These are phyloP conservation scores for Genyomyrus donnyi DNA, from an alignment of 2,113 vertebrate species.

Conservation along the genomic window DNA sequence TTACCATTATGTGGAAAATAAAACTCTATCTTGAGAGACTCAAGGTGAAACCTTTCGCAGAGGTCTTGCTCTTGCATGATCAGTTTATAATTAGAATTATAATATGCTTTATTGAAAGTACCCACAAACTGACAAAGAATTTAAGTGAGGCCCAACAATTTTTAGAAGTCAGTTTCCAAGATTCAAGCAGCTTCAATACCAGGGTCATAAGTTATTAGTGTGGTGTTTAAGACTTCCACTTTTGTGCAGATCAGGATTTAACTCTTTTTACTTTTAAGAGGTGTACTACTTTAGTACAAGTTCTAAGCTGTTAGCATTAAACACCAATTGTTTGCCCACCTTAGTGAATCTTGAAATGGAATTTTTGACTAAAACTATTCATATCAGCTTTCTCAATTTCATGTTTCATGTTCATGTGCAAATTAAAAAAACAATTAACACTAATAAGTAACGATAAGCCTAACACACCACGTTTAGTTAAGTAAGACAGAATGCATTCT, in stretches of 20 bases:
- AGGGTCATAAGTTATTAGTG: not conserved
- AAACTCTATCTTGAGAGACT: not conserved
- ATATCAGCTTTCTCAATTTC: not conserved
- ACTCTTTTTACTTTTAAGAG: not conserved
- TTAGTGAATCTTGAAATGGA: not conserved
- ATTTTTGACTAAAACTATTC: not conserved
- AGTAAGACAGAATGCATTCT: not conserved
- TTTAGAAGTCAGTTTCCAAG: not conserved
- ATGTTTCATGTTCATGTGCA: too few relatives aligned
- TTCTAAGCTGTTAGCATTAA: not conserved
- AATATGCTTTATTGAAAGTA: not conserved
- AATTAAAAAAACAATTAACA: not conserved
- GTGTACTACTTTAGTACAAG: not conserved
- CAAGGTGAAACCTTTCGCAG: not conserved
- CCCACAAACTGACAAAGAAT: not conserved
- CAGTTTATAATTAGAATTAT: not conserved
- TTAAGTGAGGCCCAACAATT: not conserved
- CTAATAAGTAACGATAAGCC: not conserved
- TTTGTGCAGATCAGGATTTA: not conserved
- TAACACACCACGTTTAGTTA: not conserved
- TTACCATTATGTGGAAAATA: not conserved
- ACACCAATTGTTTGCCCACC: not conserved
- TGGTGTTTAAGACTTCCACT: not conserved
- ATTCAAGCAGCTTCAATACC: not conserved
- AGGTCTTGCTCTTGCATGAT: not conserved